Conservation (phyloP, 2,888 invertebrate species). For the Hyposoter didymator region DNA sequence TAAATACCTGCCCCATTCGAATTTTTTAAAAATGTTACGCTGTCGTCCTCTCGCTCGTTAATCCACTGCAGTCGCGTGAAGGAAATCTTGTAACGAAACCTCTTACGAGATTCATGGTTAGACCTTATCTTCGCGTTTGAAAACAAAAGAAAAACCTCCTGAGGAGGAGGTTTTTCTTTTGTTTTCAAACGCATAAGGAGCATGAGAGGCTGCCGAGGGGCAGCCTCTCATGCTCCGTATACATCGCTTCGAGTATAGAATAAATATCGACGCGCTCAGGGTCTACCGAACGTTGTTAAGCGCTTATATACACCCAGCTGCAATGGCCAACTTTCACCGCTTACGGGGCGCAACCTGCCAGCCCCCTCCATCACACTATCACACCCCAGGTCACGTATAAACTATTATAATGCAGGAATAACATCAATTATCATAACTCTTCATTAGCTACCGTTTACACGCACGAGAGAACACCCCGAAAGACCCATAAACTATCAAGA, state of each 20-base stretch:
- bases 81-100: background rate
- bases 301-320: background rate
- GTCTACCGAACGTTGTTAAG: slow-evolving; percentile 33
- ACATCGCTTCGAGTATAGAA: slow-evolving; percentile 30
- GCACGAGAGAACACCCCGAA: slow-evolving; percentile 57
- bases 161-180: slow-evolving; percentile 10
- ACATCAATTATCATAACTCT: slow-evolving; percentile 65
- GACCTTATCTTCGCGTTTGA: slow-evolving; percentile 24
- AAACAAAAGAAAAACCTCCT: slow-evolving; percentile 11
- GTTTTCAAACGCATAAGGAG: slow-evolving; percentile 16
- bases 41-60: background rate
- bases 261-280: slow-evolving; percentile 49
- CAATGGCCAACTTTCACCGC: slow-evolving; percentile 56
- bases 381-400: slow-evolving; percentile 48
- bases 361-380: slow-evolving; percentile 1
- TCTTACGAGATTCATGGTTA: slow-evolving; percentile 2
- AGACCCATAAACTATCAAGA: slow-evolving; percentile 44
- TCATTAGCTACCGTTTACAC: slow-evolving; percentile 65
- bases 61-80: background rate
- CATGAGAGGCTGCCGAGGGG: too few species aligned
- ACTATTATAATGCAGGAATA: slow-evolving; percentile 59
- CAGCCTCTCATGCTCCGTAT: background rate
- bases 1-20: background rate
- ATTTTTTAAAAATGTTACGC: background rate
- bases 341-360: slow-evolving; percentile 4